Evolutionary conservation across 2,888 invertebrate species (phyloP).

Genomic region (Agrochola circellaris): DNA sequence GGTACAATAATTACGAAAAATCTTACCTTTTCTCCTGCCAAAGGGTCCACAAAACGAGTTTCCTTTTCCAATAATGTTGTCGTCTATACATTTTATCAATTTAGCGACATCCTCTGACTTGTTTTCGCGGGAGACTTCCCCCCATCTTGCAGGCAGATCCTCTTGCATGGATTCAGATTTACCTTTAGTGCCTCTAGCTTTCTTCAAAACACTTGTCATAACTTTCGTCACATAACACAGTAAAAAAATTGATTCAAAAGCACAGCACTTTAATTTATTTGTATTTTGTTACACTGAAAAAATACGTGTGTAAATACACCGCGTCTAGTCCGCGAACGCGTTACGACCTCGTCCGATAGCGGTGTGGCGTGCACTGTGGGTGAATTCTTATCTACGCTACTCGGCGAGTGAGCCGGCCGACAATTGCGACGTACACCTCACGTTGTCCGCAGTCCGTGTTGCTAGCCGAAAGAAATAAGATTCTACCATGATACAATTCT

Average conservation of each 20-base stretch:
- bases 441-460: constrained; percentile 64
- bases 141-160: constrained; percentile 86
- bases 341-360: constrained; percentile 44
- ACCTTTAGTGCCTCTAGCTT: constrained; percentile 87
- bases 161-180: constrained; percentile 90
- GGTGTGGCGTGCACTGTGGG: constrained; percentile 55
- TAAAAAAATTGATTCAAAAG: constrained; percentile 44
- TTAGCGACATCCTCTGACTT: constrained; percentile 93
- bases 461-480: constrained; percentile 46
- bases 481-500: constrained; percentile 50
- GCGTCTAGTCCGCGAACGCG: constrained; percentile 54
- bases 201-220: constrained; percentile 90
- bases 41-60: constrained; percentile 96
- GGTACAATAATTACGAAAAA: background rate
- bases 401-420: constrained; percentile 53
- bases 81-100: constrained; percentile 94
- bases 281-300: constrained; percentile 50
- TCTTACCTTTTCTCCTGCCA: constrained; percentile 94
- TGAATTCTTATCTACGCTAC: constrained; percentile 44
- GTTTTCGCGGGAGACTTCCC: constrained; percentile 80
- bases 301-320: constrained; percentile 58
- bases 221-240: constrained; percentile 83
- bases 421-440: constrained; percentile 63
- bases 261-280: constrained; percentile 65
- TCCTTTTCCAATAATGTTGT: constrained; percentile 95